Evolutionary conservation across 2,888 invertebrate genomes (phyloP).

Genomic region (Melieria crassipennis): DNA sequence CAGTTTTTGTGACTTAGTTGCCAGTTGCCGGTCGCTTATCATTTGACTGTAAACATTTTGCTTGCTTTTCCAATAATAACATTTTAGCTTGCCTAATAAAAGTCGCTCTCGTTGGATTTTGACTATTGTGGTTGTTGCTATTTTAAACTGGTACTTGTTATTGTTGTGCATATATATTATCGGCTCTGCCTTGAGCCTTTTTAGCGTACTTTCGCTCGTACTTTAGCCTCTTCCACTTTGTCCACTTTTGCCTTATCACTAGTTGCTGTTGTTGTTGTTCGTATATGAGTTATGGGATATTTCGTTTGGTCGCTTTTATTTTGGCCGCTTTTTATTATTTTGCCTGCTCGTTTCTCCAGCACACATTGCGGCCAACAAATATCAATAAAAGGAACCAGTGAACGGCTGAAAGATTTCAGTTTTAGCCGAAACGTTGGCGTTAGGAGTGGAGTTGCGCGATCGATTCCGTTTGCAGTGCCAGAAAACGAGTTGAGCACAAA

Average conservation of each 20-base stretch:
- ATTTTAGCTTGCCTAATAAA: neutral
- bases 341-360: too few relatives aligned
- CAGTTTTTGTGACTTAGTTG: too few relatives aligned
- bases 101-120: neutral
- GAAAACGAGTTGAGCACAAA: too few relatives aligned
- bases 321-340: too few relatives aligned
- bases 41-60: slow-evolving; percentile 21
- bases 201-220: neutral
- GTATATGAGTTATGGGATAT: too few relatives aligned
- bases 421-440: slow-evolving; percentile 50
- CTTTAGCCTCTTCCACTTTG: slow-evolving; percentile 8
- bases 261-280: neutral
- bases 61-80: slow-evolving; percentile 21
- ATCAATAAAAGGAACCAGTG: slow-evolving; percentile 57
- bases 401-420: slow-evolving; percentile 57
- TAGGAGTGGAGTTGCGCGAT: slow-evolving; percentile 14
- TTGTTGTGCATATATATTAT: too few relatives aligned
- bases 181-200: neutral
- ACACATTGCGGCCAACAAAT: too few relatives aligned
- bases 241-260: neutral
- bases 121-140: slow-evolving; percentile 14
- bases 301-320: too few relatives aligned
- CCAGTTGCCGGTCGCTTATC: neutral
- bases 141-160: slow-evolving; percentile 18
- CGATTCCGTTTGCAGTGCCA: too few relatives aligned